Base-by-base conservation (phyloP, 2,113 vertebrate genomes). In the Pelecanus crispus region DNA sequence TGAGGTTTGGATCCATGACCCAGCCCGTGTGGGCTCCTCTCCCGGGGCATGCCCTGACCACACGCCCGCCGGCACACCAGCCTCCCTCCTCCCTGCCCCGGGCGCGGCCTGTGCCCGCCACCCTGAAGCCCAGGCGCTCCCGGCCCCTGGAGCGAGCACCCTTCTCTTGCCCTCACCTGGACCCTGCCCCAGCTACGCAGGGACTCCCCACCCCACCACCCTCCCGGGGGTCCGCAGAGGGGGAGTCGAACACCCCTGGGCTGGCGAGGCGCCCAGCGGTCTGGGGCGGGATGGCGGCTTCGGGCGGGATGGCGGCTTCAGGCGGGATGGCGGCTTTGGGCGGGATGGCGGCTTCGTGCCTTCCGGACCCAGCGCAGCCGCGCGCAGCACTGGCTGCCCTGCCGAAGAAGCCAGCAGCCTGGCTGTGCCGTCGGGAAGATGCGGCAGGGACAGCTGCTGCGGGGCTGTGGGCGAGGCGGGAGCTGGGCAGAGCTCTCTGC, bases 141-240 rank as follows among this genome's bases (percentile, higher is more conserved):
- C 0, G 1, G 28, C 19, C 25, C 18, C 7, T 7, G 36, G 14
- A 36, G 32, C 2, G 2, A 47, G 13, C 8, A 4, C 31, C 14
- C 24, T 42, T 59, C 31, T 42, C 34, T 31, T 14, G 66, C n/a
- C 61, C 42, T 40, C 24, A 13, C 25, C 56, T 19, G 31, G 22
- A 7, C 26, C 10, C 44, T 62, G 22, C 6, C 32, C 9, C 44
- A 31, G 38, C 44, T 22, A 19, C 2, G 2, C 62, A 19, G 47
- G 10, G 17, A 14, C 29, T 62, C 36, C 61, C 14, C 53, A 26
- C 13, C 20, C 18, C 50, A 17, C 11, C 17, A 6, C 24, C 25
- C 19, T 38, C 24, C 42, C 4, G 45, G 16, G 12, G 16, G 29
- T 24, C 42, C 7, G 15, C 45, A 40, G 44, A 29, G 5, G 11